A percentile compares a stretch with the other conserved stretches of the same genome.
Conservation (phyloP, 1,140 invertebrate genomes). For the Stratiolaelaps scimitus region DNA sequence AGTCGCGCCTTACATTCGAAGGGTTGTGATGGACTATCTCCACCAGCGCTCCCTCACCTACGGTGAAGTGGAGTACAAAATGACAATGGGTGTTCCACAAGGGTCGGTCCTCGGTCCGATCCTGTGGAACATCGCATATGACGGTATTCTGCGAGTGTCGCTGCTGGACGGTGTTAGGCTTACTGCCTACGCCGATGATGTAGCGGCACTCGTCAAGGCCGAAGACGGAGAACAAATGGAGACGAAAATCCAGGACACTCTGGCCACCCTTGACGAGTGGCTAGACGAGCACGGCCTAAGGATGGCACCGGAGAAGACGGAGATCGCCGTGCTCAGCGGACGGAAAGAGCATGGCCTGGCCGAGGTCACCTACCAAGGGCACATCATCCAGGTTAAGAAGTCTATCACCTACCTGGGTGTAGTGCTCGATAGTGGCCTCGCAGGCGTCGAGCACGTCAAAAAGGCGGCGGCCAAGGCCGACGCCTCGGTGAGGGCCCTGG, state of each 20-base stretch:
- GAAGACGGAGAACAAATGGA: too few species aligned
- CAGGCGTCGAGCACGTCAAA: neutral
- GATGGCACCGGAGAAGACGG: too few species aligned
- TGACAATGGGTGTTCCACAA: neutral
- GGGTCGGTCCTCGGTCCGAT: neutral
- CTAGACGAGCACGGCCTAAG: neutral
- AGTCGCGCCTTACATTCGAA: slow-evolving; percentile 1
- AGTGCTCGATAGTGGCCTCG: neutral
- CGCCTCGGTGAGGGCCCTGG: neutral
- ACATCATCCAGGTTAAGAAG: neutral
- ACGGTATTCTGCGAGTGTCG: neutral
- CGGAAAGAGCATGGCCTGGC: too few species aligned
- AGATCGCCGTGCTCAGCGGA: neutral
- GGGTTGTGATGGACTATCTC: neutral
- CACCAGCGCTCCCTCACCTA: neutral
- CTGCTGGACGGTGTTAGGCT: neutral
- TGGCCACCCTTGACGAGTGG: too few species aligned
- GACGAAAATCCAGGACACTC: neutral
- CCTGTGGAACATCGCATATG: too few species aligned
- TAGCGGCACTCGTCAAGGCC: neutral
- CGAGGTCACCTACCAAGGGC: too few species aligned
- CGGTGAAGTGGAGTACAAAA: neutral
- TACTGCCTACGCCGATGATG: neutral
- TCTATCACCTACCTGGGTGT: neutral
- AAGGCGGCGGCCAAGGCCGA: neutral